Base-by-base conservation (phyloP, 2,113 vertebrate species). In the Stictonetta naevosa region DNA sequence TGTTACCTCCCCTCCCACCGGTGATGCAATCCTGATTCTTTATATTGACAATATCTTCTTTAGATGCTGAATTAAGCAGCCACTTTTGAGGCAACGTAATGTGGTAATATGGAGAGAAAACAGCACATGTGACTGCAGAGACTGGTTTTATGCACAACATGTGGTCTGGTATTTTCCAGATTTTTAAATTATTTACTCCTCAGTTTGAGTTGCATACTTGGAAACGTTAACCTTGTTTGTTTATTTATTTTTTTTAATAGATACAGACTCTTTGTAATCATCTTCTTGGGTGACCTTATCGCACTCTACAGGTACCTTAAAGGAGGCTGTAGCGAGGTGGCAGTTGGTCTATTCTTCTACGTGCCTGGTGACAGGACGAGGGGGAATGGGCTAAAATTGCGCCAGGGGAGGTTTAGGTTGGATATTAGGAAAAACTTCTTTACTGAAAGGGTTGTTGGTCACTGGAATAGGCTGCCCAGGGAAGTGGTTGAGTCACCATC, bases 111-210 rank as follows among this genome's bases (percentile, higher is more conserved):
- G 58, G 48, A 21, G 62, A 18, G 62, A 42, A 48, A 5, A 9
- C 53, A 4, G 31, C 3, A 6, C 0, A 1, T 6, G 6, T 10
- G 58, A 2, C 20, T 3, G 6, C 0, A 3, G 56, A 5, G 38
- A 26, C 36, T 0, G 34, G 19, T 6, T 13, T 13, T 1, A 0
- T 8, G 33, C 20, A 6, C 74, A 72, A 16, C 8, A 2, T 9
- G 28, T 34, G 22, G 38, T 26, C 46, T 16, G 19, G 3, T 14
- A 1, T 20, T 86, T 42, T 25, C 19, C 6, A 1, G 3, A 2
- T 6, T 23, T 23, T 25, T 44, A 8, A 0, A 1, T n/a, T 62
- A 42, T 46, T 38, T 21, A 8, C 56, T 7, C 16, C 44, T 62
- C 1, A 18, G 31, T 48, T 29, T 3, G 18, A 31, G 26, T 26